Evolutionary conservation across 1,140 invertebrate species (phyloP).

Genomic region (Brachionus paranguensis): DNA sequence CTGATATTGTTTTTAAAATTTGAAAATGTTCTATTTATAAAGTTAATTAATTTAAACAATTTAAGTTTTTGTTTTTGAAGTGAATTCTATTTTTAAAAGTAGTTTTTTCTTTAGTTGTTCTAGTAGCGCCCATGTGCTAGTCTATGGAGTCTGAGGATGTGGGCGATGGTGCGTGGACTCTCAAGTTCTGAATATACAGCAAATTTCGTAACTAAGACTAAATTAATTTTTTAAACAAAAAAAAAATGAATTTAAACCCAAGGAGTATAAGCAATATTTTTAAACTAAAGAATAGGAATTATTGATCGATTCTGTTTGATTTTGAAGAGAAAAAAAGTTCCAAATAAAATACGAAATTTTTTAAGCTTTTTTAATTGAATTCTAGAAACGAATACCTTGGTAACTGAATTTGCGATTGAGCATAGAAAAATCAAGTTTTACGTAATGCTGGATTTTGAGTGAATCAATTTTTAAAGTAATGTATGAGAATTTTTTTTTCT

Average conservation of each 20-base stretch:
- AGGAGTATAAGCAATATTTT: slow-evolving; percentile 6
- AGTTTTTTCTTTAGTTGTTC: no score
- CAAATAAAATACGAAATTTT: slow-evolving; percentile 5
- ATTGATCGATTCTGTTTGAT: slow-evolving; percentile 29
- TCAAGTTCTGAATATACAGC: not conserved
- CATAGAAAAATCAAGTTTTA: not conserved
- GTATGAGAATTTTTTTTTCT: not conserved
- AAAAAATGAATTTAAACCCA: not conserved
- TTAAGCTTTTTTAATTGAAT: not conserved
- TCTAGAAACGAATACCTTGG: slow-evolving; percentile 25
- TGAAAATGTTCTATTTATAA: not conserved
- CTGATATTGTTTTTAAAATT: not conserved
- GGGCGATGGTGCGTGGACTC: not conserved
- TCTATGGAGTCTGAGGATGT: not conserved
- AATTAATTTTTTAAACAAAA: not conserved
- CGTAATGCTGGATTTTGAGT: slow-evolving; percentile 22
- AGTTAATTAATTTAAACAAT: not conserved
- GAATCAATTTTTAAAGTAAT: not conserved
- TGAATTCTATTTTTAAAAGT: not conserved
- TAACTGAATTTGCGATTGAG: slow-evolving; percentile 22
- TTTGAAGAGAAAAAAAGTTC: slow-evolving; percentile 4
- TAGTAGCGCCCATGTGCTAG: not conserved
- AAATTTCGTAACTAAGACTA: not conserved
- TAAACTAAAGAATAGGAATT: slow-evolving; percentile 10
- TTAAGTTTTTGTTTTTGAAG: not conserved